A percentile compares a stretch with the other conserved stretches of the same genome.
Conservation (phyloP, 2,797 vertebrate genomes). For the Molossus molossus region DNA sequence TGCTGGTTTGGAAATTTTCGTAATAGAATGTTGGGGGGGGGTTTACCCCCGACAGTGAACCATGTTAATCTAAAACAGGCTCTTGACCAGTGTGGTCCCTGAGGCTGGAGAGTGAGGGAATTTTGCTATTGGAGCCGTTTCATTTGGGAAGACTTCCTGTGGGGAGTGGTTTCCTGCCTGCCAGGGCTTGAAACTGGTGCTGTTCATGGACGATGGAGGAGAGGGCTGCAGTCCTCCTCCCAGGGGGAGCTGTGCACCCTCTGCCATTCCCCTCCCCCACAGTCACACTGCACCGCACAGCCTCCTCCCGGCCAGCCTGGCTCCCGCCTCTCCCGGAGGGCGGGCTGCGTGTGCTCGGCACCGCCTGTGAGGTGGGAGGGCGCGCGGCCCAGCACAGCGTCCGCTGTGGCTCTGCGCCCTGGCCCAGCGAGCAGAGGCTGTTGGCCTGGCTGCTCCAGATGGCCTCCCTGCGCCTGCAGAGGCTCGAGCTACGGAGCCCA, state of each 20-base stretch:
- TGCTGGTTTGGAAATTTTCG: constrained; percentile 5
- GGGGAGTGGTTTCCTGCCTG: not conserved
- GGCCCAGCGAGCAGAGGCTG: not conserved
- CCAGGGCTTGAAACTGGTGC: not conserved
- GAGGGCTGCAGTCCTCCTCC: not conserved
- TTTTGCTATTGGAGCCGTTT: not conserved
- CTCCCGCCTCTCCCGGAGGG: not conserved
- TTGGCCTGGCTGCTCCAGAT: not conserved
- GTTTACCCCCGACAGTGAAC: not conserved
- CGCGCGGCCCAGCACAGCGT: not conserved
- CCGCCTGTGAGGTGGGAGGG: not conserved
- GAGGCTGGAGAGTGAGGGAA: not conserved
- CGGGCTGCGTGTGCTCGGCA: not conserved
- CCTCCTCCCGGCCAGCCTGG: not conserved
- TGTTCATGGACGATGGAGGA: not conserved
- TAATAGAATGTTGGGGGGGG: not conserved
- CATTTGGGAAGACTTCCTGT: constrained; percentile 20
- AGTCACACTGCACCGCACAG: not conserved
- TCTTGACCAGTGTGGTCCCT: not conserved
- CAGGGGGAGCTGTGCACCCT: not conserved
- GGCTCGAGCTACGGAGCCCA: not conserved
- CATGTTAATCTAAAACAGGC: constrained; percentile 65
- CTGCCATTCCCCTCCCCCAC: accelerated
- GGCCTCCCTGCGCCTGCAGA: not conserved
- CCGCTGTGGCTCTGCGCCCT: not conserved